Base-by-base conservation (phyloP, 1,140 invertebrate species). In the Sesamia nonagrioides region DNA sequence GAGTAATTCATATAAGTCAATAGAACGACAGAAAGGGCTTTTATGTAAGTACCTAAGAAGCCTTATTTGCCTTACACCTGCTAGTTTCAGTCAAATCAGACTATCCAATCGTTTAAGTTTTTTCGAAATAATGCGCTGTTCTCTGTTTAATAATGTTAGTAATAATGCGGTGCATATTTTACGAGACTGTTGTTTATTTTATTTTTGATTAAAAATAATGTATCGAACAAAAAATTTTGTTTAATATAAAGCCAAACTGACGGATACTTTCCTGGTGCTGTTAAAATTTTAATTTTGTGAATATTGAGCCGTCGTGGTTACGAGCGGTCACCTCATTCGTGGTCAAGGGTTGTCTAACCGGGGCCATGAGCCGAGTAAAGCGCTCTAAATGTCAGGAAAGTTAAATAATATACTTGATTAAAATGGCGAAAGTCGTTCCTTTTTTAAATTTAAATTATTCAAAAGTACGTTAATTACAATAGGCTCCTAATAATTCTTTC, bases 231-330 rank as follows among this genome's bases (percentile, higher is more conserved):
- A 18, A 66, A 66, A 21, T 45, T 21, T 21, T 21, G n/a, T 42
- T 21, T 45, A 21, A 61, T 13, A 66, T 45, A 45, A 66, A 66
- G 61, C 61, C 17, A 48, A 27, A 48, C 15, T 66, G 18, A 45
- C 40, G 61, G 9, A 66, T 66, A 66, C 35, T 66, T 66, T n/a
- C 58, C 61, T 13, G 61, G 37, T 13, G 40, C 17, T 66, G 61
- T 48, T 66, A 17, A 72, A 54, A 72, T 54, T 72, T 40, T 40
- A 72, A 72, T 72, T 72, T 72, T 56, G 52, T 48, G 50, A 72
- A 72, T 72, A 72, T 72, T 56, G 52, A 37, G 33, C 69, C 45
- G 21, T 11, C 52, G 69, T 52, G 69, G 52, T 72, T 66, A 21
- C 61, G 61, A 37, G 61, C 61, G 15, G 48, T 54, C 27, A 15